Conservation (phyloP, 2,113 vertebrate genomes). For the Nesogale talazaci region DNA sequence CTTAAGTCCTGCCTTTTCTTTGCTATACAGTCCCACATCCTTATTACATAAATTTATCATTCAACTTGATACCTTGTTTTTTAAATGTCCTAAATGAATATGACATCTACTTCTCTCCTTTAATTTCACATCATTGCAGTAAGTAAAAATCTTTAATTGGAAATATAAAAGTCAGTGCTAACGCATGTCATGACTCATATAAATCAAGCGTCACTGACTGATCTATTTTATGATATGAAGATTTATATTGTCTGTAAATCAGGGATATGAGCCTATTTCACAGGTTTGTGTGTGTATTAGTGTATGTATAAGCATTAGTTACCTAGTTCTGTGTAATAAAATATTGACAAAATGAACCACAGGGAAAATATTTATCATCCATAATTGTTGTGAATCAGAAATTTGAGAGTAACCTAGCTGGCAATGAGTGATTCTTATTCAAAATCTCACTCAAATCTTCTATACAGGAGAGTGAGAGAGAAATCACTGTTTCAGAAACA, state of each 20-base stretch:
- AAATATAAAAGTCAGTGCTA: constrained; percentile 23
- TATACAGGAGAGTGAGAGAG: too few species aligned
- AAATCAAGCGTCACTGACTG: neutral
- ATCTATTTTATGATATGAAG: neutral
- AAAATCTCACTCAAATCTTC: too few species aligned
- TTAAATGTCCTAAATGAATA: constrained; percentile 9
- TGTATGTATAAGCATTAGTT: neutral
- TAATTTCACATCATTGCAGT: neutral
- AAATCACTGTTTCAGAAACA: too few species aligned
- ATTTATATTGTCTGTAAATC: neutral
- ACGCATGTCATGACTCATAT: neutral
- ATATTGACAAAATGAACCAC: too few species aligned
- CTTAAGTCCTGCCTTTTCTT: too few species aligned
- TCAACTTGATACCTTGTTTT: neutral
- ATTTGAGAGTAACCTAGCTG: too few species aligned
- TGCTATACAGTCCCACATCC: neutral
- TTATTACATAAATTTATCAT: constrained; percentile 39
- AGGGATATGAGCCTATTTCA: neutral
- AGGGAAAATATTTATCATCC: too few species aligned
- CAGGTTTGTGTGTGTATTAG: neutral
- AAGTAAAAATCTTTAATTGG: neutral
- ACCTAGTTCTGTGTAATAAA: too few species aligned
- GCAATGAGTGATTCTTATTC: too few species aligned
- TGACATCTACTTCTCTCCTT: neutral
- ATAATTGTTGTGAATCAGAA: too few species aligned